Conservation (phyloP, 2,888 invertebrate species). For the Melieria omissa region DNA sequence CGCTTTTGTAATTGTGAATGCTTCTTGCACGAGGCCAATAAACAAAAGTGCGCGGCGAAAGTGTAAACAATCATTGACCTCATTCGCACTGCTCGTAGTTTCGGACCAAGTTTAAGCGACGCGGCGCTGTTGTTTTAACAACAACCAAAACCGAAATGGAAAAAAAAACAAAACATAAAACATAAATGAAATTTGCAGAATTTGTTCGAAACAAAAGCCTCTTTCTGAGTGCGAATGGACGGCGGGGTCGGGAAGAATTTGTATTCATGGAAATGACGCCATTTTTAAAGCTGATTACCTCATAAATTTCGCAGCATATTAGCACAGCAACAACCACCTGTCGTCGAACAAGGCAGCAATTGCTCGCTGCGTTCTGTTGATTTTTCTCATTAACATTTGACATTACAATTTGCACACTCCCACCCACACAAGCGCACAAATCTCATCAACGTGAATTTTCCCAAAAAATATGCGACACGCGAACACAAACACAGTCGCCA, state of each 20-base stretch:
- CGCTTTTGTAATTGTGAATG: background rate
- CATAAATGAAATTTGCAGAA: no score
- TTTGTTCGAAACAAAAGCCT: no score
- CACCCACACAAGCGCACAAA: background rate
- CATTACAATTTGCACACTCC: conserved; percentile 14
- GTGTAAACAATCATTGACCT: conserved; percentile 28
- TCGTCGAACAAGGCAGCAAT: background rate
- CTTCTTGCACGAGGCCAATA: background rate
- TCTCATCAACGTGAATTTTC: conserved; percentile 16
- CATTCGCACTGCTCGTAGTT: background rate
- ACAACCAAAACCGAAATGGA: no score
- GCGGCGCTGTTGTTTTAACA: no score
- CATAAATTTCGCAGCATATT: conserved; percentile 7
- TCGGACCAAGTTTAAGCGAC: no score
- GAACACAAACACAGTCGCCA: no score
- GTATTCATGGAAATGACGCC: background rate
- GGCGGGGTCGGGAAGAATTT: no score
- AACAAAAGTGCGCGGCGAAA: background rate
- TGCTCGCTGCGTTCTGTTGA: background rate
- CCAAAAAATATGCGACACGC: no score
- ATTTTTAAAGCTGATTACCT: conserved; percentile 22
- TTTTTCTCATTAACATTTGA: conserved; percentile 25
- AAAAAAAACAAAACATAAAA: no score
- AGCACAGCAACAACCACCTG: background rate
- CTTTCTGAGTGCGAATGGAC: no score